A percentile compares a stretch with the other conserved stretches of the same genome.
phyloP scores from a whole-genome alignment of 1,140 invertebrate species.

The Lasioglossum albipes region DNA sequence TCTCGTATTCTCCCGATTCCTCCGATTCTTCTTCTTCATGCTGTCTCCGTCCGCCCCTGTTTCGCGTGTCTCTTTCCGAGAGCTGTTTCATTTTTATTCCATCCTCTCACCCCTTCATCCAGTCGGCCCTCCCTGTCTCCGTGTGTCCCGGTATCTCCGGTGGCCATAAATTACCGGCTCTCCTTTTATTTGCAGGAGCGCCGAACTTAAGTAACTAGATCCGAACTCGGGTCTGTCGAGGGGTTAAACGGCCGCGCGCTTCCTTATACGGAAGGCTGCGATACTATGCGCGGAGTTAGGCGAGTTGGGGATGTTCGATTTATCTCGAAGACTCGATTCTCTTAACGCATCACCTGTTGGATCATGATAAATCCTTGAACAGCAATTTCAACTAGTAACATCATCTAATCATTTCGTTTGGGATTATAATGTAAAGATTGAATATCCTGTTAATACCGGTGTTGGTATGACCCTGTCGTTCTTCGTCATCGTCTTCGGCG shows the following conservation, averaged over 20 bases:
- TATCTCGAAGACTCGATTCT: no score
- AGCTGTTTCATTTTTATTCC: conserved; percentile 56
- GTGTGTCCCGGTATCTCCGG: conserved; percentile 44
- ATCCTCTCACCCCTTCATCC: conserved; percentile 34
- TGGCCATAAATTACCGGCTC: conserved; percentile 61
- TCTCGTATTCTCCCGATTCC: no score
- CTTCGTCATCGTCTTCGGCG: no score
- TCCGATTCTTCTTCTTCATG: no score
- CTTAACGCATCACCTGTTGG: no score
- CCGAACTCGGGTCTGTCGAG: conserved; percentile 49
- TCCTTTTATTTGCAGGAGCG: conserved; percentile 60
- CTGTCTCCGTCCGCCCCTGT: background rate
- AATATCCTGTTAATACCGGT: no score
- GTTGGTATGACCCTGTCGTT: no score
- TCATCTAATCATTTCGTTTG: no score
- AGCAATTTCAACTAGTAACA: no score
- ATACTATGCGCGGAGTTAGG: background rate
- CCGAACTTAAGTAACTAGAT: conserved; percentile 69
- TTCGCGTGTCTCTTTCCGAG: background rate
- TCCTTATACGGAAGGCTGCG: conserved; percentile 39
- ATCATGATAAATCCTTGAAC: no score
- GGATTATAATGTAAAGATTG: no score
- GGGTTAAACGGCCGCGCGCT: conserved; percentile 58
- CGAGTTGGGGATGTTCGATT: no score
- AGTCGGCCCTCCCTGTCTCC: background rate